Conservation (phyloP, 2,113 vertebrate genomes). For the Podarcis raffonei region DNA sequence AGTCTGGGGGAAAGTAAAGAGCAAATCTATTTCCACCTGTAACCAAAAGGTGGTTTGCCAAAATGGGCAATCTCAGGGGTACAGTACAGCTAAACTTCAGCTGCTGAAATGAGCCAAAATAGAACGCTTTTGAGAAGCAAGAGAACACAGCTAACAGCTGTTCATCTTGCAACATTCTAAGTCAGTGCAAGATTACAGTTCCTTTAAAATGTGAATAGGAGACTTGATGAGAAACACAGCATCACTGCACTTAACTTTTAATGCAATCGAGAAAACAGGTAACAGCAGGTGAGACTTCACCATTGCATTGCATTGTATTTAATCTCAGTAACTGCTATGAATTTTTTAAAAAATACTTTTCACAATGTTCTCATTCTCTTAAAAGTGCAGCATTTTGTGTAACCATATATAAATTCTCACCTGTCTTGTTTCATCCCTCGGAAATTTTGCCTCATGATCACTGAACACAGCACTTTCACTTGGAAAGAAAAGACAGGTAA, state of each 20-base stretch:
- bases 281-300: not conserved
- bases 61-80: not conserved
- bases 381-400: no score
- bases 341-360: not conserved
- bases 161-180: not conserved
- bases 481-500: conserved; percentile 18
- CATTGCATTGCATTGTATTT: not conserved
- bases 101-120: not conserved
- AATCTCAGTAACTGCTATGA: not conserved
- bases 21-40: not conserved
- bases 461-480: conserved; percentile 14
- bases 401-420: conserved; percentile 13
- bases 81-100: not conserved
- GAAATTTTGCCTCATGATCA: conserved; percentile 16
- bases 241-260: not conserved
- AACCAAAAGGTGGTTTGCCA: not conserved
- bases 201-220: not conserved
- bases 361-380: not conserved
- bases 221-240: not conserved
- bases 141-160: not conserved
- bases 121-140: not conserved
- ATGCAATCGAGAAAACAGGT: not conserved
- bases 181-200: not conserved
- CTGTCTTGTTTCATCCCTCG: conserved; percentile 1
- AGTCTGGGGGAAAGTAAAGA: not conserved